Conservation (phyloP, 2,888 invertebrate genomes). For the Clitarchus hookeri region DNA sequence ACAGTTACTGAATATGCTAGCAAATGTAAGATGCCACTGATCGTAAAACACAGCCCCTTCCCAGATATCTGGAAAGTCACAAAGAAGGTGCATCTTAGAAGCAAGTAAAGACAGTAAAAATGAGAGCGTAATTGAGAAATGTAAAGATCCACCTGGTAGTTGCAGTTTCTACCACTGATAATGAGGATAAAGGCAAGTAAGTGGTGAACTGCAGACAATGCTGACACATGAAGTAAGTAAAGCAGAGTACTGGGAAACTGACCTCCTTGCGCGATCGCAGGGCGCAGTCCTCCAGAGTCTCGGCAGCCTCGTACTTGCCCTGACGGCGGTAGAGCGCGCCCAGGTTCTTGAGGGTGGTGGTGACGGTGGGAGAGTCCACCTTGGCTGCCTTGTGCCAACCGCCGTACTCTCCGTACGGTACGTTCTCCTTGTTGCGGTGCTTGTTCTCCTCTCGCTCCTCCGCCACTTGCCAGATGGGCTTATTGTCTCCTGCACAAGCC, state of each 20-base stretch:
- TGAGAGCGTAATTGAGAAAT: no score
- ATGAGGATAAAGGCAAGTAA: no score
- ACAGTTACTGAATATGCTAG: no score
- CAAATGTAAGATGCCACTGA: no score
- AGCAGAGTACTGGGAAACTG: slow-evolving; percentile 45
- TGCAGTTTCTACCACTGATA: no score
- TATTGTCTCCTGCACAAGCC: slow-evolving; percentile 76
- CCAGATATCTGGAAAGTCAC: no score
- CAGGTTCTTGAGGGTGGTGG: slow-evolving; percentile 97
- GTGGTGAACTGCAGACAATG: neutral
- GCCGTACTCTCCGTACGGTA: slow-evolving; percentile 84
- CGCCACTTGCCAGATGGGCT: slow-evolving; percentile 89
- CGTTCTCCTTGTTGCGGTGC: slow-evolving; percentile 82
- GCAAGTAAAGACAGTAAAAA: no score
- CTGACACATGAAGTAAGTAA: neutral
- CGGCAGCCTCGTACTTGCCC: slow-evolving; percentile 99
- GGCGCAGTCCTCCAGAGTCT: slow-evolving; percentile 98
- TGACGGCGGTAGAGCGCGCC: slow-evolving; percentile 97
- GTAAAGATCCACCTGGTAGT: no score
- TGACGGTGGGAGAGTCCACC: slow-evolving; percentile 96
- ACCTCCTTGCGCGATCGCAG: slow-evolving; percentile 95
- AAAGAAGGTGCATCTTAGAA: no score
- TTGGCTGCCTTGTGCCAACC: slow-evolving; percentile 99
- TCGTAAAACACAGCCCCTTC: no score
- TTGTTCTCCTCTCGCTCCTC: slow-evolving; percentile 99